Evolutionary conservation across 1,140 invertebrate genomes (phyloP).

Genomic region (Aporrectodea caliginosa): DNA sequence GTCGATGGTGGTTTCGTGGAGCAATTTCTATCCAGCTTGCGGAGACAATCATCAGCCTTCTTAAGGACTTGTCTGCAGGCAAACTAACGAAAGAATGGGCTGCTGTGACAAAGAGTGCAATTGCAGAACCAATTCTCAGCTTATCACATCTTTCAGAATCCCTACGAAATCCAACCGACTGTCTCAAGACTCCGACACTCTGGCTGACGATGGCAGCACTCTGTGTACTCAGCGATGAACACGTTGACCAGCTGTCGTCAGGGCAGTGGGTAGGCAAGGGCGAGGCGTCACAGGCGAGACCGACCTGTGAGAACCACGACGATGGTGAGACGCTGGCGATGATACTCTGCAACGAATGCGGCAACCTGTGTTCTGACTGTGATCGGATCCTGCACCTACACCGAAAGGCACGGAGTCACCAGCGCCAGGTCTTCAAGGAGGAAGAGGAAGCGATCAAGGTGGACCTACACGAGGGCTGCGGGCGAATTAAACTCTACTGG

Average conservation of each 20-base stretch:
- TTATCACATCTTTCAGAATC: slow-evolving; percentile 75
- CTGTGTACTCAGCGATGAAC: slow-evolving; percentile 84
- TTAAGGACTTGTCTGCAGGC: slow-evolving; percentile 74
- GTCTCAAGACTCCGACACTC: slow-evolving; percentile 76
- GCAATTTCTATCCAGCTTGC: slow-evolving; percentile 76
- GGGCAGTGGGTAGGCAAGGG: slow-evolving; percentile 65
- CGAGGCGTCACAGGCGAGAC: slow-evolving; percentile 58
- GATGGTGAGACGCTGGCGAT: slow-evolving; percentile 90
- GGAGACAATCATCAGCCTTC: slow-evolving; percentile 78
- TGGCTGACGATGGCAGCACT: slow-evolving; percentile 91
- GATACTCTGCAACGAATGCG: slow-evolving; percentile 83
- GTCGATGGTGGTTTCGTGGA: slow-evolving; percentile 82
- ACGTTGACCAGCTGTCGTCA: slow-evolving; percentile 77
- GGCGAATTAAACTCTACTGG: slow-evolving; percentile 92
- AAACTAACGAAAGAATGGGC: slow-evolving; percentile 82
- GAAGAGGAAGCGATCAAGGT: slow-evolving; percentile 83
- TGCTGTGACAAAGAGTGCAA: slow-evolving; percentile 78
- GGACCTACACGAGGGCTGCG: slow-evolving; percentile 92
- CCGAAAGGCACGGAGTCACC: slow-evolving; percentile 76
- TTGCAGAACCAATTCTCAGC: slow-evolving; percentile 82
- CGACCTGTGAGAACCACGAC: slow-evolving; percentile 92
- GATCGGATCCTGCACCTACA: slow-evolving; percentile 91
- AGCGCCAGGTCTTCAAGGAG: slow-evolving; percentile 89
- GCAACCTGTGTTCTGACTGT: slow-evolving; percentile 90
- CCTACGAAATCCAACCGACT: slow-evolving; percentile 68